Conservation (phyloP, 2,888 invertebrate species). For the Pheosia gnoma region DNA sequence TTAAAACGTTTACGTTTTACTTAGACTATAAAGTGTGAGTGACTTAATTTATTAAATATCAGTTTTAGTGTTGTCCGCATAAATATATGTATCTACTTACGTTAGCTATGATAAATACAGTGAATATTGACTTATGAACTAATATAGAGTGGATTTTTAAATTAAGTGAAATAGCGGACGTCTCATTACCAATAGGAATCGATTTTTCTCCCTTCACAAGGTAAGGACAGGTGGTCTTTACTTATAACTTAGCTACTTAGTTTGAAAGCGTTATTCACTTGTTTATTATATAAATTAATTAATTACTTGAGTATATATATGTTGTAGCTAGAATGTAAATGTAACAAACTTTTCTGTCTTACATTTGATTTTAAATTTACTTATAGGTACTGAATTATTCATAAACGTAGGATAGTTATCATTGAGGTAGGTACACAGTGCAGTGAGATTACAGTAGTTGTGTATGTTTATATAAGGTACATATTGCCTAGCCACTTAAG, state of each 20-base stretch:
- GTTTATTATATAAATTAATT: too few species aligned
- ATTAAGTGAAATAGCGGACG: neutral
- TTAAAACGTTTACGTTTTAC: neutral
- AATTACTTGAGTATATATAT: too few species aligned
- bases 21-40: neutral
- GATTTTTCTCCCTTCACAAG: neutral
- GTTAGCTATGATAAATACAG: neutral
- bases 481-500: too few species aligned
- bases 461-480: too few species aligned
- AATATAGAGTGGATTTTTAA: neutral
- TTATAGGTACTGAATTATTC: too few species aligned
- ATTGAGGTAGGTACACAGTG: too few species aligned
- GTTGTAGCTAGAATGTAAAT: too few species aligned
- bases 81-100: neutral
- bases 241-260: neutral
- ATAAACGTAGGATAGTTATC: too few species aligned
- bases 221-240: neutral
- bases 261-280: too few species aligned
- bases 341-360: too few species aligned
- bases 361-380: too few species aligned
- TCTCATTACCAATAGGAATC: neutral
- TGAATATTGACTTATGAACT: neutral
- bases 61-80: neutral
- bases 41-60: neutral
- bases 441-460: too few species aligned